Conservation (phyloP, 2,888 invertebrate genomes). For the Ischnura elegans region DNA sequence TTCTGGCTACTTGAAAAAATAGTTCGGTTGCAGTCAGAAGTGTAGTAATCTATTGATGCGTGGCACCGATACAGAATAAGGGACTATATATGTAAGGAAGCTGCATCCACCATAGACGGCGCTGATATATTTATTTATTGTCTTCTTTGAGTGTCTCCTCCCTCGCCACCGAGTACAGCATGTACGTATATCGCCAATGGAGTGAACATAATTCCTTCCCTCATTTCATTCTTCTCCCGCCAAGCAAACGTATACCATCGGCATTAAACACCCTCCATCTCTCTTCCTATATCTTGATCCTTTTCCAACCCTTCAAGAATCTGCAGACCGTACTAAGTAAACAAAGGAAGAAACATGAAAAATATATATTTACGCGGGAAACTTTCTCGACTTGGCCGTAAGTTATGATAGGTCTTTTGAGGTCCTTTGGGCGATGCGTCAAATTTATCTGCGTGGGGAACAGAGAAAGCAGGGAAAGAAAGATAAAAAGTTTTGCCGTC, state of each 20-base stretch:
- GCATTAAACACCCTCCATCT: neutral
- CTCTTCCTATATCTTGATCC: neutral
- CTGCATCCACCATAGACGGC: neutral
- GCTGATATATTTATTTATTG: neutral
- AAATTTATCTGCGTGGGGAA: neutral
- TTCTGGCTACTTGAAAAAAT: neutral
- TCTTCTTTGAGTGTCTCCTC: neutral
- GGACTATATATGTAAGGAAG: neutral
- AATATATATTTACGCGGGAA: neutral
- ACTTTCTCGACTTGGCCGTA: neutral
- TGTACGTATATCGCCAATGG: neutral
- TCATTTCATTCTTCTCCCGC: neutral
- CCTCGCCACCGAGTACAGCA: neutral
- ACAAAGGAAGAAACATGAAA: neutral
- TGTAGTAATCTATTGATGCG: neutral
- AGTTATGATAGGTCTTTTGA: neutral
- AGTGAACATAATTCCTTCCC: slow-evolving; percentile 14
- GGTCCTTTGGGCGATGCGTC: neutral
- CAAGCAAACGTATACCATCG: neutral
- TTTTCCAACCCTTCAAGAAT: neutral
- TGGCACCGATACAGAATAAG: neutral
- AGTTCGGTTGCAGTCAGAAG: neutral
- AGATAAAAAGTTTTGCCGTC: neutral
- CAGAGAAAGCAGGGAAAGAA: neutral
- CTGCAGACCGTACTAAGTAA: neutral